Conservation (phyloP, 2,888 invertebrate species). For the Coecobrya sp. region DNA sequence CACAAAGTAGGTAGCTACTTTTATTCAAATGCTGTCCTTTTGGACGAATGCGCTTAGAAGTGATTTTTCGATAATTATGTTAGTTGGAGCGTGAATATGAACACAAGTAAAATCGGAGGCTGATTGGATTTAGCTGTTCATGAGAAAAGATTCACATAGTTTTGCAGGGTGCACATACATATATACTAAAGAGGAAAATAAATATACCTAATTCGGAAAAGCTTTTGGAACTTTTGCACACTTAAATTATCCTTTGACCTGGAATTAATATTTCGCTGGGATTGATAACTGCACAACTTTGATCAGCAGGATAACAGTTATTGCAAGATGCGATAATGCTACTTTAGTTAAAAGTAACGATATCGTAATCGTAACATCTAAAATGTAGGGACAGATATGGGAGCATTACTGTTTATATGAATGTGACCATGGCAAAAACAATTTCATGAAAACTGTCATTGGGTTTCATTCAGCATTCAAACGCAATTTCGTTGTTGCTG, state of each 20-base stretch:
- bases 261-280: not conserved
- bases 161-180: too few relatives aligned
- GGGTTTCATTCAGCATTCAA: not conserved
- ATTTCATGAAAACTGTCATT: not conserved
- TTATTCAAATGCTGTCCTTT: too few relatives aligned
- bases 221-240: not conserved
- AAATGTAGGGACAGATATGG: not conserved
- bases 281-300: not conserved
- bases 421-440: not conserved
- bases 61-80: too few relatives aligned
- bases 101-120: not conserved
- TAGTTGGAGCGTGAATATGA: too few relatives aligned
- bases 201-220: not conserved
- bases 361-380: not conserved
- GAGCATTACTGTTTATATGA: not conserved
- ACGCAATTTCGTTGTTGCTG: not conserved
- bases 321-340: not conserved
- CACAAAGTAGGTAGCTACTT: too few relatives aligned
- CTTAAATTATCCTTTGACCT: not conserved
- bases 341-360: not conserved
- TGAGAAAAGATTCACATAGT: not conserved
- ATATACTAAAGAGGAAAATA: too few relatives aligned
- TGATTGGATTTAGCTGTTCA: slow-evolving; percentile 2
- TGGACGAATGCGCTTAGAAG: too few relatives aligned
- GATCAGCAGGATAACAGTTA: not conserved